A percentile compares a stretch with the other conserved stretches of the same genome.
Evolutionary conservation across 2,888 invertebrate species (phyloP).

Genomic region (Brachyptera risi): DNA sequence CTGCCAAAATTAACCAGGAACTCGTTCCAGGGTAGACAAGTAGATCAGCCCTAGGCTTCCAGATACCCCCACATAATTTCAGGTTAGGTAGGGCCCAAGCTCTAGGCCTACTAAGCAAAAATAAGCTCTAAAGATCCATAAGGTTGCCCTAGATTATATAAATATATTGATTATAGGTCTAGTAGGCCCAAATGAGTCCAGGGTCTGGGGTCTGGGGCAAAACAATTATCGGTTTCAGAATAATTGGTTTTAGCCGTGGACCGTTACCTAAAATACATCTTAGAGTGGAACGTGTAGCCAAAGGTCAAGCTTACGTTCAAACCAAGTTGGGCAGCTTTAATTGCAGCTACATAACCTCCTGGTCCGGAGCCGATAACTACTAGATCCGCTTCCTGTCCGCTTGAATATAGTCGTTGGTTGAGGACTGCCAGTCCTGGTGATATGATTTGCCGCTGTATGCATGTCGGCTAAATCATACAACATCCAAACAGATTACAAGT

Average conservation of each 20-base stretch:
- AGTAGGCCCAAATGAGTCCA: too few species aligned
- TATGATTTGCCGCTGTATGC: conserved; percentile 26
- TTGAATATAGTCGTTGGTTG: conserved; percentile 53
- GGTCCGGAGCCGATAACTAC: conserved; percentile 98
- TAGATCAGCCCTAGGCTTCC: too few species aligned
- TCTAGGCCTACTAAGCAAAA: too few species aligned
- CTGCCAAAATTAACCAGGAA: too few species aligned
- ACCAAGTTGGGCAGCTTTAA: conserved; percentile 97
- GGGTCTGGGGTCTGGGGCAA: too few species aligned
- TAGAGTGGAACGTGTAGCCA: conserved; percentile 21
- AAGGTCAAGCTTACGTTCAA: conserved; percentile 79
- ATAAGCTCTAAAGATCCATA: too few species aligned
- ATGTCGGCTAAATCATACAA: conserved; percentile 22
- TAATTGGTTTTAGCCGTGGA: not conserved
- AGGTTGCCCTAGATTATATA: too few species aligned
- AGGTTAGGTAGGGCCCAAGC: too few species aligned
- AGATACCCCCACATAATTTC: too few species aligned
- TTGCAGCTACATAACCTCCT: conserved; percentile 98
- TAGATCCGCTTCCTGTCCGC: conserved; percentile 79
- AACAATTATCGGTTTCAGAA: conserved; percentile 6
- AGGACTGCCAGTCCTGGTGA: conserved; percentile 20
- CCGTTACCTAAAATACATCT: not conserved
- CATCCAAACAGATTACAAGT: too few species aligned
- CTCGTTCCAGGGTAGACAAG: too few species aligned
- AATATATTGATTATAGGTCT: too few species aligned